Percentiles rank a stretch among this genome's conserved stretches.
Evolutionary conservation across 2,888 invertebrate genomes (phyloP).

Genomic region (Pseudococcus longispinus): DNA sequence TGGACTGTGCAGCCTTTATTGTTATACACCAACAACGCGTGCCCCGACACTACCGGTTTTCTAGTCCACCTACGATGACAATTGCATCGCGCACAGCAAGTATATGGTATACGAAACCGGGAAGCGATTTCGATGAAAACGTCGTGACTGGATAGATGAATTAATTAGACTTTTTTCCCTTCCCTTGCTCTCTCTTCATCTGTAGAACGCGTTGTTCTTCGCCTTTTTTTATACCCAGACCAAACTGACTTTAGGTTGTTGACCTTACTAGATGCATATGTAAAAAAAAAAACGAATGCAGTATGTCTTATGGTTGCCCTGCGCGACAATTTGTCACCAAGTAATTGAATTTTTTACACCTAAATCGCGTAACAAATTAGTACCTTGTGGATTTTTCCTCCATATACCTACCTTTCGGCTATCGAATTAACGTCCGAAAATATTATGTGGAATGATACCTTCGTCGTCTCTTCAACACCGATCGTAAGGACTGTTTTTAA

Average conservation of each 20-base stretch:
- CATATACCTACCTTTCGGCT: background rate
- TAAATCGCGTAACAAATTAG: constrained; percentile 4
- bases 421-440: background rate
- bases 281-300: background rate
- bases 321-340: background rate
- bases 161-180: constrained; percentile 14
- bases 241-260: background rate
- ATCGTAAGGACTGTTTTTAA: constrained; percentile 3
- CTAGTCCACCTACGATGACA: constrained; percentile 43
- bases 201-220: background rate
- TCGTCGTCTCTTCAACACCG: background rate
- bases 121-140: constrained; percentile 27
- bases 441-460: background rate
- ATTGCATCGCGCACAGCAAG: background rate
- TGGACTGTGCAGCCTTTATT: constrained; percentile 20
- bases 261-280: background rate
- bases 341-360: constrained; percentile 32
- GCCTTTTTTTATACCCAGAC: background rate
- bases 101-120: background rate
- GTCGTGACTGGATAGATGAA: constrained; percentile 30
- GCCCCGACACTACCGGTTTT: constrained; percentile 39
- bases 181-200: background rate
- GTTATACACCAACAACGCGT: constrained; percentile 14
- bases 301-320: background rate
- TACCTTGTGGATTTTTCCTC: background rate